Percentiles rank a stretch among this genome's conserved stretches.
Evolutionary conservation across 1,140 invertebrate genomes (phyloP).

Genomic region (Antheraea pernyi): DNA sequence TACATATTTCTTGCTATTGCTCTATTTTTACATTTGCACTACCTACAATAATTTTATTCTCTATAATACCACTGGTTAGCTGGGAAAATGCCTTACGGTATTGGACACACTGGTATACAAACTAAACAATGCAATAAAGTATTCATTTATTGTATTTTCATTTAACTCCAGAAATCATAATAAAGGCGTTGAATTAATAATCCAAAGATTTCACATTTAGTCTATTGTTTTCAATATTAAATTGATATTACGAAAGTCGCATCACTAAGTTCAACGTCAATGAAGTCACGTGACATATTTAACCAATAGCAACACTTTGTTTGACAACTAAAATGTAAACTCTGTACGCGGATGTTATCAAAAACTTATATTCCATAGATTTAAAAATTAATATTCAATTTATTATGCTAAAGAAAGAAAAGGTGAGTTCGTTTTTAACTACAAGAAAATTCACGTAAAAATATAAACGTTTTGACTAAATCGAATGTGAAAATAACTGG

Average conservation of each 20-base stretch:
- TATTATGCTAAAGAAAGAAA: conserved; percentile 58
- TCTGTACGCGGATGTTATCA: conserved; percentile 48
- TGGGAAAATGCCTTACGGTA: too few relatives aligned
- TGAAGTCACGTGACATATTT: conserved; percentile 49
- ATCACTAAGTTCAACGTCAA: conserved; percentile 49
- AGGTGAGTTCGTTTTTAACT: conserved; percentile 44
- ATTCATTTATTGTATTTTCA: too few relatives aligned
- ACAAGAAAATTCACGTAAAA: neutral
- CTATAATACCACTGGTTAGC: too few relatives aligned
- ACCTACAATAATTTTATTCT: too few relatives aligned
- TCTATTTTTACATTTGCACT: too few relatives aligned
- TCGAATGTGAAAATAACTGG: neutral
- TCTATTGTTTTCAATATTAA: neutral
- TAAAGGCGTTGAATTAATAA: too few relatives aligned
- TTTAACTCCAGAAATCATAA: too few relatives aligned
- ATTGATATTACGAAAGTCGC: neutral
- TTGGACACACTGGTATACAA: too few relatives aligned
- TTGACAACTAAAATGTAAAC: conserved; percentile 46
- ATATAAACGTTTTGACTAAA: conserved; percentile 3
- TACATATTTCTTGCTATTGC: too few relatives aligned
- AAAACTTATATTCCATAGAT: conserved; percentile 53
- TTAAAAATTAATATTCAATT: conserved; percentile 40
- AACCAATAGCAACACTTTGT: conserved; percentile 42
- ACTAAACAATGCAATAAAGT: too few relatives aligned
- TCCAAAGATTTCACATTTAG: neutral